Evolutionary conservation across 1,140 invertebrate genomes (phyloP), one percentile per base, ranked within the genome.

Genomic region (Pseudomyrmex dendroicus): DNA sequence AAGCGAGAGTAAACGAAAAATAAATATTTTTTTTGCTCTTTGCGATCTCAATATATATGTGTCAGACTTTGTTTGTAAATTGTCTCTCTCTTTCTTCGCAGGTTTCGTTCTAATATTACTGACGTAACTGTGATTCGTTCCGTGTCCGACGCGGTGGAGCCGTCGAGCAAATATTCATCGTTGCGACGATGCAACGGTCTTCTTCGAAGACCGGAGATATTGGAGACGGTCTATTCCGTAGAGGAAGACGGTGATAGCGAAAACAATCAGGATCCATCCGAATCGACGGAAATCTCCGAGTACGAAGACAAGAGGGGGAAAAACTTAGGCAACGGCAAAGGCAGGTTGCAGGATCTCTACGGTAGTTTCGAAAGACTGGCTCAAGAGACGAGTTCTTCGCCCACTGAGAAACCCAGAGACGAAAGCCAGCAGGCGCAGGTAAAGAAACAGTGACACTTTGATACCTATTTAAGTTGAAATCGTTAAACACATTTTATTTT

Each of bases 221-320:
- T 98, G n/a, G 97, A 98, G 90, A 98, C 97, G 0, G 97, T 98
- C 0, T 98, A 97, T 92, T 97, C 97, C 85, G 97, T 98, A 0
- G 97, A 98, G 90, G 97, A 98, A 90, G 97, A 97, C 92, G 96
- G 93, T 0, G 97, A 97, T 84, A 95, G 95, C 52, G 95, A 96
- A 77, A 95, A 94, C n/a, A 95, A 95, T 72, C 95, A 96, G 85
- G 95, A 95, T 46, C 92, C 95, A 25, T 87, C 90, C 20, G 92
- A 92, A 52, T 86, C 91, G 17, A 91, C 89, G 54, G 91, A 92
- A 50, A 92, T 91, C 50, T 89, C 91, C 2, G 93, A 92, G 22
- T 91, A 78, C 68, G 91, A 93, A 9, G 92, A 92, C 0, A 90
- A 85, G 72, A 90, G 90, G 68, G 70, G 82, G 35, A 92, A 92